phyloP scores from a whole-genome alignment of 2,888 invertebrate genomes.

The Tiliacea aurago region DNA sequence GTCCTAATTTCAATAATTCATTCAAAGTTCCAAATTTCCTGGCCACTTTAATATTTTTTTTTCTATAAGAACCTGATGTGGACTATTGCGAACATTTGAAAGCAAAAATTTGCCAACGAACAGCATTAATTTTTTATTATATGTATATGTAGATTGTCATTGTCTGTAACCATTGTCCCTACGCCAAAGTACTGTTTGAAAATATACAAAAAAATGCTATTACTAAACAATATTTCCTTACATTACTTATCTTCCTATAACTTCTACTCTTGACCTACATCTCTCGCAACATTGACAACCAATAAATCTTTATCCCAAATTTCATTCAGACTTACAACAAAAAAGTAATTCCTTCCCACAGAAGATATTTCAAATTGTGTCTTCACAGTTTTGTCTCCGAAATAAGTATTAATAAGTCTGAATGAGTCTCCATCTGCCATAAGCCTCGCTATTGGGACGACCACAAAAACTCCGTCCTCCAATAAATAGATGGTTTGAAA shows the following conservation, averaged over 20 bases:
- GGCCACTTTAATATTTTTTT: too few relatives aligned
- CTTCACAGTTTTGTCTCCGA: conserved; percentile 56
- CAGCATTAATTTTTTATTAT: too few relatives aligned
- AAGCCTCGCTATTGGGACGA: conserved; percentile 62
- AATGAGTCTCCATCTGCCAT: conserved; percentile 58
- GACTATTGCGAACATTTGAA: too few relatives aligned
- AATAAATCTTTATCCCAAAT: conserved; percentile 25
- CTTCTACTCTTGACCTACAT: conserved; percentile 14
- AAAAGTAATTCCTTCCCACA: conserved; percentile 58
- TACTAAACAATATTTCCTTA: background rate
- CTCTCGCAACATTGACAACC: background rate
- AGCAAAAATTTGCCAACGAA: too few relatives aligned
- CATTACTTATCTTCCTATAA: background rate
- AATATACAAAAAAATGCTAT: background rate
- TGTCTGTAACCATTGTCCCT: too few relatives aligned
- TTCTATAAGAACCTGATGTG: too few relatives aligned
- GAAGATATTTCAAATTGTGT: conserved; percentile 56
- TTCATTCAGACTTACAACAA: conserved; percentile 24
- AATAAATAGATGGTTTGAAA: conserved; percentile 69
- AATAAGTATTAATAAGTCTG: conserved; percentile 64
- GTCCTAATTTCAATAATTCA: too few relatives aligned
- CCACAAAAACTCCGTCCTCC: conserved; percentile 67
- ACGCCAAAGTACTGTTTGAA: background rate
- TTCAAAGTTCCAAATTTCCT: too few relatives aligned
- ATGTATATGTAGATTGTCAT: too few relatives aligned